Evolutionary conservation across 2,888 invertebrate species (phyloP), one percentile per base, ranked within the genome.

Genomic region (Cylindroiulus punctatus): DNA sequence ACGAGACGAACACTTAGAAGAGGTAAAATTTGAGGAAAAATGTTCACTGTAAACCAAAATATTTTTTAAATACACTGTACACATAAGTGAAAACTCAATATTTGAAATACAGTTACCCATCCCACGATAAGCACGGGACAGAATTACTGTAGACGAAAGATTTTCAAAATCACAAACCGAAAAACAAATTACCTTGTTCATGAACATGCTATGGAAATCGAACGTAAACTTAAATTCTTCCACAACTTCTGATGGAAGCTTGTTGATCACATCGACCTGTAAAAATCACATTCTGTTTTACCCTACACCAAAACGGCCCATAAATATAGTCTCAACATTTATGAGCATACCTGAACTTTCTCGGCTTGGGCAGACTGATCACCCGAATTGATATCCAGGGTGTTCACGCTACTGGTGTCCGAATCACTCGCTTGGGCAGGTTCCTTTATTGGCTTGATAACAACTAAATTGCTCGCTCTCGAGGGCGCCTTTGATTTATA

Each of bases 181-280:
- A 36, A 36, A 40, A 22, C 14, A 30, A 42, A n/a, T 52, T 52
- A 84, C 84, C 84, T 84, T 52, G 32, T 32, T 30, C 52, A 32
- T 36, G 30, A 84, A 52, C 57, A 84, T 84, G 32, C 10, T 84
- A 17, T 84, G 84, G 22, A 84, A 26, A 84, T 84, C 84, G 52
- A 84, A 84, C 12, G 84, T 17, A 57, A 52, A 84, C 26, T 52
- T 52, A 4, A 30, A 76, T 4, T 32, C 17, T 5, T 76, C 76
- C 76, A 76, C 4, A 76, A 76, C 14, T 76, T 76, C 76, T 14
- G 0, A 0, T 30, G 76, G 30, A 76, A 8, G 10, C 76, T 76
- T 30, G 17, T 30, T 30, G 14, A 0, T 14, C 26, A 76, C 1
- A 76, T 76, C 30, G 17, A 14, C 30, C 76, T 76, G 17, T 76